Conservation (phyloP, 2,797 vertebrate genomes). For the Anguilla pacifica region DNA sequence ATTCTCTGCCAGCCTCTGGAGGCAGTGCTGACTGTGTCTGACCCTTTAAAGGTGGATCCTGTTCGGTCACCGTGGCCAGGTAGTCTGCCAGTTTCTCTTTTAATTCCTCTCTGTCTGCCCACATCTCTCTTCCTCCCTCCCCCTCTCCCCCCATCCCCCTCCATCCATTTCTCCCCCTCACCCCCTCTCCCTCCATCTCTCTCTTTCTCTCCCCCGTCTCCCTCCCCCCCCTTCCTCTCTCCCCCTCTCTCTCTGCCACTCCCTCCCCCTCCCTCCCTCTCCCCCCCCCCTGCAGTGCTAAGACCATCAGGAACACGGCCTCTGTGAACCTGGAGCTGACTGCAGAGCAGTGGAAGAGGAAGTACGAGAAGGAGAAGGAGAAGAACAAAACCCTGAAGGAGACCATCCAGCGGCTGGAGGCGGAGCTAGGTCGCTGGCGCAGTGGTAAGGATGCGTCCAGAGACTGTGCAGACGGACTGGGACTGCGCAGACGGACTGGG, state of each 20-base stretch:
- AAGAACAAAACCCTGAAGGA: slow-evolving; percentile 94
- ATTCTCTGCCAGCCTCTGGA: no score
- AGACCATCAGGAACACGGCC: slow-evolving; percentile 97
- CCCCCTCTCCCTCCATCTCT: neutral
- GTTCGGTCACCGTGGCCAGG: neutral
- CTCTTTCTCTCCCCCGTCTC: neutral
- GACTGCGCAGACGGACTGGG: no score
- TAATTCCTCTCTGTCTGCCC: neutral
- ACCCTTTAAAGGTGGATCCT: no score
- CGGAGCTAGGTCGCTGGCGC: slow-evolving; percentile 92
- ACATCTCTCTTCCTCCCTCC: neutral
- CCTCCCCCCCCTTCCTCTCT: neutral
- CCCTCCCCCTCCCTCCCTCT: neutral
- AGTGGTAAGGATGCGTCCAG: slow-evolving; percentile 70
- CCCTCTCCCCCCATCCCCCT: no score
- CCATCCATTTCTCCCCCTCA: no score
- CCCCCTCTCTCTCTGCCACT: neutral
- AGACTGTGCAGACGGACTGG: neutral
- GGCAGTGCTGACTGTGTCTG: no score
- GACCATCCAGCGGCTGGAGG: slow-evolving; percentile 88
- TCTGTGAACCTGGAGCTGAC: slow-evolving; percentile 96
- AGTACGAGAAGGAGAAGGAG: slow-evolving; percentile 96
- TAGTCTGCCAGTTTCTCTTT: neutral
- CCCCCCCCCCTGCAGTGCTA: slow-evolving; percentile 64
- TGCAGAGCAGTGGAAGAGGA: slow-evolving; percentile 97